These are phyloP conservation scores for Perca fluviatilis DNA, from an alignment of 2,113 vertebrate species.

Conservation along the genomic window DNA sequence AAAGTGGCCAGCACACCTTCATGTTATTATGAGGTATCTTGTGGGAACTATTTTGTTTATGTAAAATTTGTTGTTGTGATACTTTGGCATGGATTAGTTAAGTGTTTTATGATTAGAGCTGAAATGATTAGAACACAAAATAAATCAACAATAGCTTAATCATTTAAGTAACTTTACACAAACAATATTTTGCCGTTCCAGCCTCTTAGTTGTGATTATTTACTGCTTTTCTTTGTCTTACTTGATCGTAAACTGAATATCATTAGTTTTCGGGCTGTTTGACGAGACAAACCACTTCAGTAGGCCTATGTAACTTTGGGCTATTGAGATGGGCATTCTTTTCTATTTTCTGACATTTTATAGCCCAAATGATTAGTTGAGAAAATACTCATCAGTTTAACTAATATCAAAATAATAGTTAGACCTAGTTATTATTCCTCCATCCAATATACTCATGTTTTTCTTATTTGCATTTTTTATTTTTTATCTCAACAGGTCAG, in stretches of 20 bases:
- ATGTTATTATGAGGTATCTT: not conserved
- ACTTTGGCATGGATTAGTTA: not conserved
- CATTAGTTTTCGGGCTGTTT: not conserved
- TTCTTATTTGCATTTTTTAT: too few relatives aligned
- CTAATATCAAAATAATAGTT: too few relatives aligned
- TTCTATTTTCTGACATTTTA: not conserved
- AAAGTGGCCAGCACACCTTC: not conserved
- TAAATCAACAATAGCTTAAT: not conserved
- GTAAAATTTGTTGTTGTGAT: not conserved
- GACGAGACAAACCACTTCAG: not conserved
- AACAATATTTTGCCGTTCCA: not conserved
- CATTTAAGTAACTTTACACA: not conserved
- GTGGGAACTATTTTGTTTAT: not conserved
- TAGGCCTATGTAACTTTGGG: not conserved
- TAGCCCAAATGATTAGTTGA: not conserved
- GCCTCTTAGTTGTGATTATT: not conserved
- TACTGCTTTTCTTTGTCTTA: not conserved
- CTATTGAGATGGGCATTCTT: not conserved
- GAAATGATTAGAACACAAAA: not conserved
- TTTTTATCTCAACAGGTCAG: conserved; percentile 64
- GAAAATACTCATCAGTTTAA: not conserved
- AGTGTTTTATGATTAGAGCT: not conserved
- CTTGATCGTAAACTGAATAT: not conserved
- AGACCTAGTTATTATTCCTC: not conserved
- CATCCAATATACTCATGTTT: not conserved